Conservation (phyloP, 2,888 invertebrate genomes). For the Drosophila nr. perissopoda region DNA sequence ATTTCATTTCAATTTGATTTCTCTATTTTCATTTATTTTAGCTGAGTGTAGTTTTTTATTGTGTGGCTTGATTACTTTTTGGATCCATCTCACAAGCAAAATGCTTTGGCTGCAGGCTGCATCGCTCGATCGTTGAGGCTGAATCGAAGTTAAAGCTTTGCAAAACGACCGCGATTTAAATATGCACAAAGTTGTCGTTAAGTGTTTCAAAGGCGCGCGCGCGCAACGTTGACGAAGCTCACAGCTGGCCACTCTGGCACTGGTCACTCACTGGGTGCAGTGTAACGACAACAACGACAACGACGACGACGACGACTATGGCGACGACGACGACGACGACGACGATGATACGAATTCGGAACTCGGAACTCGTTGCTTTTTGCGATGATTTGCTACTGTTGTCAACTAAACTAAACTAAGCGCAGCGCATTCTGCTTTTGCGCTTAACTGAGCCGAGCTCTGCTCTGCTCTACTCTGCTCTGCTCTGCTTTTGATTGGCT, state of each 20-base stretch:
- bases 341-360: conserved; percentile 33
- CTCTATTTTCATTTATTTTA: not conserved
- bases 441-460: conserved; percentile 20
- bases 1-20: not conserved
- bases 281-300: conserved; percentile 17
- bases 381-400: conserved; percentile 22
- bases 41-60: not conserved
- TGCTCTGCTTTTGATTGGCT: conserved; percentile 58
- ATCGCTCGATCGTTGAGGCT: conserved; percentile 56
- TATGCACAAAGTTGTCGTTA: conserved; percentile 21
- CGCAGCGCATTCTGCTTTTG: conserved; percentile 41
- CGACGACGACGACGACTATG: not conserved
- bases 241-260: conserved; percentile 49
- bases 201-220: conserved; percentile 40
- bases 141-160: conserved; percentile 29
- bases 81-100: conserved; percentile 82
- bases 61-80: conserved; percentile 79
- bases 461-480: conserved; percentile 24
- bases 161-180: conserved; percentile 62
- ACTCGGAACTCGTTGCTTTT: conserved; percentile 35
- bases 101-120: conserved; percentile 61
- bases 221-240: conserved; percentile 37
- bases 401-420: conserved; percentile 64
- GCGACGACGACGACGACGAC: conserved; percentile 1
- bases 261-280: conserved; percentile 75